Conservation (phyloP, 2,888 invertebrate species). For the Microplitis deprimator region DNA sequence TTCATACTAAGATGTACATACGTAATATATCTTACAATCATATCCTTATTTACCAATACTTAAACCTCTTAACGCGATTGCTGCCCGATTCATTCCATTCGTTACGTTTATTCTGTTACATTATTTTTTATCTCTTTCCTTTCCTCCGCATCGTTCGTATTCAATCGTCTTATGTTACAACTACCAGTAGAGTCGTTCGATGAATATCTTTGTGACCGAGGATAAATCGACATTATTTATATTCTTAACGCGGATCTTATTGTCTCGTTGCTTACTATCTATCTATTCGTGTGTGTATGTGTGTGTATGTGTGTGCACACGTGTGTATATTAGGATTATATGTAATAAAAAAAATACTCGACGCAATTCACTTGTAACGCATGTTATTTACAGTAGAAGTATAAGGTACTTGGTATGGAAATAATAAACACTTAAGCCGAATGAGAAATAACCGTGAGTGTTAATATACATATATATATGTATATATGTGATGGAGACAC, state of each 20-base stretch:
- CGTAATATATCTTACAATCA: background rate
- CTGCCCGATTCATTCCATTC: background rate
- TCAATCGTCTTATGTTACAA: conserved; percentile 25
- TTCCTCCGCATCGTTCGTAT: background rate
- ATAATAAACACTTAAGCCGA: conserved; percentile 49
- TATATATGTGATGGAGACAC: conserved; percentile 23
- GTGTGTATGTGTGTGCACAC: background rate
- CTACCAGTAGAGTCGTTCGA: conserved; percentile 49
- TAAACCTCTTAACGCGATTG: background rate
- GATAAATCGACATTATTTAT: conserved; percentile 63
- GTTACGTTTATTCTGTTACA: conserved; percentile 4
- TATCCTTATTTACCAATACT: background rate
- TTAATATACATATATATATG: background rate
- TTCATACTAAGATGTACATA: conserved; percentile 1
- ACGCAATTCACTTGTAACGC: background rate
- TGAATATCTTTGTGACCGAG: conserved; percentile 64
- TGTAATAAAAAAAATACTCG: conserved; percentile 8
- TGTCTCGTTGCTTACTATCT: conserved; percentile 52
- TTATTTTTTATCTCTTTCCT: background rate
- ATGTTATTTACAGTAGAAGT: conserved; percentile 3
- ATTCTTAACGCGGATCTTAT: conserved; percentile 64
- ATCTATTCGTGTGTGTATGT: background rate
- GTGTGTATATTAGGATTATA: conserved; percentile 4
- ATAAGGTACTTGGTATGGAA: conserved; percentile 28
- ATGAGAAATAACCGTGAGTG: conserved; percentile 13